A percentile compares a stretch with the other conserved stretches of the same genome.
These are phyloP conservation scores for Microctonus aethiopoides DNA, from an alignment of 2,888 invertebrate species.

Conservation along the genomic window DNA sequence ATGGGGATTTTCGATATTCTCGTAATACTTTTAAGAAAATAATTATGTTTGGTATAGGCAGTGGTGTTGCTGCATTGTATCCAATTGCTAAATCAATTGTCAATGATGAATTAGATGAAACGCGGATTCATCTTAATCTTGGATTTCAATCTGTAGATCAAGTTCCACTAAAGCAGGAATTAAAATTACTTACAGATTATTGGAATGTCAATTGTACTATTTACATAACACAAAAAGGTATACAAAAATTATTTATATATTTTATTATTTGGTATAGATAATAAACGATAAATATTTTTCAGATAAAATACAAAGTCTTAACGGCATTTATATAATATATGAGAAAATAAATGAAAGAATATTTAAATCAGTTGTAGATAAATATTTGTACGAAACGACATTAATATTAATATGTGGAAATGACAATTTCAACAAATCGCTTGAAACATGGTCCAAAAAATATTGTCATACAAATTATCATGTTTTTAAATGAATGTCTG, in stretches of 20 bases:
- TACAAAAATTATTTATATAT: constrained; percentile 31
- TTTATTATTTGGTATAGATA: not conserved
- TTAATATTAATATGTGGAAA: constrained; percentile 61
- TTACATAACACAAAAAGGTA: constrained; percentile 52
- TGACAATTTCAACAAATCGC: constrained; percentile 50
- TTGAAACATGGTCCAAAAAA: constrained; percentile 43
- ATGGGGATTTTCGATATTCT: constrained; percentile 58
- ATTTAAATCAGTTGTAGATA: constrained; percentile 41
- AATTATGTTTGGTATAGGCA: constrained; percentile 60
- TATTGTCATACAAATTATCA: constrained; percentile 47
- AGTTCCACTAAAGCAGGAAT: constrained; percentile 55
- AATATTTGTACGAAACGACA: constrained; percentile 42
- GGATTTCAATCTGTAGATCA: constrained; percentile 54
- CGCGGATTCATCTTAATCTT: constrained; percentile 51
- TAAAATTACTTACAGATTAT: constrained; percentile 55
- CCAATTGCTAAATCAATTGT: constrained; percentile 56
- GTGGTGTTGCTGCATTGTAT: constrained; percentile 60
- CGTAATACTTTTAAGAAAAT: constrained; percentile 57
- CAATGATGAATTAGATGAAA: constrained; percentile 57
- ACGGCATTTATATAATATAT: constrained; percentile 50
- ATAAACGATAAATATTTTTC: constrained; percentile 30
- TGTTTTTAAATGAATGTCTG: constrained; percentile 46
- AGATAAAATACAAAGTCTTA: constrained; percentile 45
- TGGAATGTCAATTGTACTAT: constrained; percentile 62
- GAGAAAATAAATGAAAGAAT: constrained; percentile 46